Evolutionary conservation across 2,113 vertebrate genomes (phyloP), one percentile per base, ranked within the genome.

Genomic region (human): DNA sequence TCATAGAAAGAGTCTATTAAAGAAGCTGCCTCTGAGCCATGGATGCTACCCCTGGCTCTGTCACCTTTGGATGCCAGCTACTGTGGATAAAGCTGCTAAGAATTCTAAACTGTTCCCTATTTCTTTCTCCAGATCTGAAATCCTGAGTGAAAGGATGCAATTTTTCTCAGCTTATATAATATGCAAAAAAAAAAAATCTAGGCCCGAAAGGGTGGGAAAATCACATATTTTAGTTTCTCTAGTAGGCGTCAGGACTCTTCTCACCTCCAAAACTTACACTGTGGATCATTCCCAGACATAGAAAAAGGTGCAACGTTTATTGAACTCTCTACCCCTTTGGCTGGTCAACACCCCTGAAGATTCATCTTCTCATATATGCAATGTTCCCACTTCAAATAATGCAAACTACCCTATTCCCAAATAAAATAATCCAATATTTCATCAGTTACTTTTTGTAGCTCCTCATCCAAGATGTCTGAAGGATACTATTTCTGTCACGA

Each of bases 91-190:
- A 83, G 38, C 76, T 96, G 73, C 76, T 64, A 90, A 80, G 27
- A 90, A 79, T 92, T 89, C 38, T 66, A 68, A 89, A 82, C 40
- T 64, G 12, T 83, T 90, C 55, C 52, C 18, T 86, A 35, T 70
- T 85, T 82, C 30, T 94, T n/a, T 48, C 85, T 96, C 68, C 61
- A 90, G 14, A 93, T 84, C 10, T 75, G 43, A 92, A 95, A 88
- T 66, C 59, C 73, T 25, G 20, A 50, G 40, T 22, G 52, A 38
- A 89, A 55, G 13, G 18, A 87, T 94, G 32, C 23, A 50, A 59
- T 50, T 87, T 94, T 96, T 79, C 86, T 96, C 57, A 92, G 84
- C 17, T 94, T 75, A 86, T n/a, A 25, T 89, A 45, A 86, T 75
- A 89, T 32, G 40, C 22, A 73, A 88, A 89, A 61, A 17, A 79